Conservation (phyloP, 2,888 invertebrate genomes). For the Orthonevra nobilis region DNA sequence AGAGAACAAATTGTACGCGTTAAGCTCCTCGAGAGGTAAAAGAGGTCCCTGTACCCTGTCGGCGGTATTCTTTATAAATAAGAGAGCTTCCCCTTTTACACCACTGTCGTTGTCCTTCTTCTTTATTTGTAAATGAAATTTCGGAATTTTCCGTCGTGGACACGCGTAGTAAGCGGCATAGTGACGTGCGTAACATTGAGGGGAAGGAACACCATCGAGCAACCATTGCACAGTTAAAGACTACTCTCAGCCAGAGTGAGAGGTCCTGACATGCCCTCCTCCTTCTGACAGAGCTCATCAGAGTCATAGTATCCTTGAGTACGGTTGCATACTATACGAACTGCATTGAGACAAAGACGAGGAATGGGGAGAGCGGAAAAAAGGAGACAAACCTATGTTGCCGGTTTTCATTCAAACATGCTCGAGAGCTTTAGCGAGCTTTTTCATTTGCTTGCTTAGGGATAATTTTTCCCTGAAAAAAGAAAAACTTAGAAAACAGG, state of each 20-base stretch:
- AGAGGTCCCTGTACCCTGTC: slow-evolving; percentile 62
- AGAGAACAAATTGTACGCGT: slow-evolving; percentile 35
- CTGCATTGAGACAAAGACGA: slow-evolving; percentile 46
- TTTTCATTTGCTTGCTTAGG: no score
- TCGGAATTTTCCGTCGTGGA: slow-evolving; percentile 26
- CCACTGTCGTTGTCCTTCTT: neutral
- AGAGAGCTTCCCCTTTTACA: neutral
- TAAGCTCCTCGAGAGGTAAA: slow-evolving; percentile 34
- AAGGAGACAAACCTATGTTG: slow-evolving; percentile 44
- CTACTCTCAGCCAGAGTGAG: slow-evolving; percentile 25
- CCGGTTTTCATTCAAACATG: slow-evolving; percentile 56
- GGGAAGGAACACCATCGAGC: slow-evolving; percentile 4
- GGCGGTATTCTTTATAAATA: slow-evolving; percentile 33
- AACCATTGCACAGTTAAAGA: no score
- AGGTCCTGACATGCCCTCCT: slow-evolving; percentile 19
- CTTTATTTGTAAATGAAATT: slow-evolving; percentile 29
- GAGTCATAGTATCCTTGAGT: slow-evolving; percentile 53
- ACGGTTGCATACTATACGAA: slow-evolving; percentile 59
- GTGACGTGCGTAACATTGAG: slow-evolving; percentile 47
- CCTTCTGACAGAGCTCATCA: slow-evolving; percentile 27
- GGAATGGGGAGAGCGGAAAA: slow-evolving; percentile 2
- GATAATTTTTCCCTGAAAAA: no score
- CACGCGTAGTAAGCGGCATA: slow-evolving; percentile 59
- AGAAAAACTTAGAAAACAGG: slow-evolving; percentile 50
- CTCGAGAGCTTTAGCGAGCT: slow-evolving; percentile 19